Percentiles rank a stretch among this genome's conserved stretches.
Conservation (phyloP, 2,888 invertebrate species). For the Drosophila rubida region DNA sequence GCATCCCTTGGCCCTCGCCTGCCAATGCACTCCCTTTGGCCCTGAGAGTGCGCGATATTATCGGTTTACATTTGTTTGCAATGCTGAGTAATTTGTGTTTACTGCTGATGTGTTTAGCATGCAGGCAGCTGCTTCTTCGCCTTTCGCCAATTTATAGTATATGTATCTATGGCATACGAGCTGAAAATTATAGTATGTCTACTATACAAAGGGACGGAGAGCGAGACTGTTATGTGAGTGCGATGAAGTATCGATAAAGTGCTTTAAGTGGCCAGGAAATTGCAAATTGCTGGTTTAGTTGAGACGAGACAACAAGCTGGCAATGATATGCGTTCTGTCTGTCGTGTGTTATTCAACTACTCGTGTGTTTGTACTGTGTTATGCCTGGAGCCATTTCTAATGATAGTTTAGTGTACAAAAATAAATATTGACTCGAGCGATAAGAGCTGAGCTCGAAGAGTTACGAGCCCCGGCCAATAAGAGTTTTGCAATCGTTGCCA, state of each 20-base stretch:
- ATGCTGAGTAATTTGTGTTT: slow-evolving; percentile 79
- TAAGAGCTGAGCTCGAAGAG: slow-evolving; percentile 17
- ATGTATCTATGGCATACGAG: slow-evolving; percentile 23
- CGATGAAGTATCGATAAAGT: slow-evolving; percentile 63
- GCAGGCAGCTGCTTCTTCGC: slow-evolving; percentile 13
- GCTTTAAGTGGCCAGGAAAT: slow-evolving; percentile 66
- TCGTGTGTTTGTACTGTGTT: slow-evolving; percentile 15
- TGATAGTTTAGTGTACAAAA: slow-evolving; percentile 49
- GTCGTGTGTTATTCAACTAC: no score
- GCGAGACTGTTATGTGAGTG: slow-evolving; percentile 39
- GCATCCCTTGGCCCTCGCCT: background rate
- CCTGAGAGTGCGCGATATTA: slow-evolving; percentile 59
- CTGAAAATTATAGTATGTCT: slow-evolving; percentile 63
- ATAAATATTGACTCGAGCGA: slow-evolving; percentile 60
- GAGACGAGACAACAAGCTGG: background rate
- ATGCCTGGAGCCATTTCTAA: slow-evolving; percentile 34
- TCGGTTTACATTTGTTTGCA: slow-evolving; percentile 75
- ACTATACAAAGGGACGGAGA: slow-evolving; percentile 10
- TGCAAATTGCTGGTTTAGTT: slow-evolving; percentile 68
- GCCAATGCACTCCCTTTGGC: background rate
- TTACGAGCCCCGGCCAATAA: slow-evolving; percentile 15
- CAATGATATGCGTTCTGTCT: slow-evolving; percentile 21
- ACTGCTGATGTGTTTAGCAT: slow-evolving; percentile 62
- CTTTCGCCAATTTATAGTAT: slow-evolving; percentile 16
- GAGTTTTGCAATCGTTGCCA: slow-evolving; percentile 26